Percentiles rank a stretch among this genome's conserved stretches.
Evolutionary conservation across 1,140 invertebrate genomes (phyloP).

Genomic region (Caenorhabditis latens): DNA sequence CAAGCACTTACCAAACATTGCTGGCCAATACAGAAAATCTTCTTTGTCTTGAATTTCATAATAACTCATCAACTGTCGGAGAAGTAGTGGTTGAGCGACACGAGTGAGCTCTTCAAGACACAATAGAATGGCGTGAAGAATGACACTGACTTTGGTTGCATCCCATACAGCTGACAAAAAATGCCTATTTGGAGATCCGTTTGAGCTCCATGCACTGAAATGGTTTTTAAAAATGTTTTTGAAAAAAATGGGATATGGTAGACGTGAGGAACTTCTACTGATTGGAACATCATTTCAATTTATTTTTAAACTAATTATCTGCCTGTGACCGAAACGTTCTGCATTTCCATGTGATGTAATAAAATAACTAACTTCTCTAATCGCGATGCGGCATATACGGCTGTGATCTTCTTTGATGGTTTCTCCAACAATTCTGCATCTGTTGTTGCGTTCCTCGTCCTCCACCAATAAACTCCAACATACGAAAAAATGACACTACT

Average conservation of each 20-base stretch:
- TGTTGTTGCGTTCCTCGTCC: background rate
- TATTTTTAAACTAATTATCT: too few relatives aligned
- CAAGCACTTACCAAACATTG: background rate
- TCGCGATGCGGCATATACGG: background rate
- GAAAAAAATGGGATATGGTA: too few relatives aligned
- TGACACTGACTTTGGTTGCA: background rate
- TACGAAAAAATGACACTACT: background rate
- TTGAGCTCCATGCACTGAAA: too few relatives aligned
- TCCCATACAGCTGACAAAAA: background rate
- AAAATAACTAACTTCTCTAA: background rate
- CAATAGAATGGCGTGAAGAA: background rate
- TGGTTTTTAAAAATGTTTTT: too few relatives aligned
- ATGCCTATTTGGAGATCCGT: background rate
- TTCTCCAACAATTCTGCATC: constrained; percentile 19
- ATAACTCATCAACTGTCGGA: constrained; percentile 29
- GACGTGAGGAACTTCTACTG: too few relatives aligned
- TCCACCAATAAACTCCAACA: constrained; percentile 29
- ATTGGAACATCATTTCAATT: too few relatives aligned
- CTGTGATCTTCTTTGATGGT: background rate
- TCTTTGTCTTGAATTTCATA: background rate
- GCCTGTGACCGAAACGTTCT: too few relatives aligned
- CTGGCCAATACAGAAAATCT: background rate
- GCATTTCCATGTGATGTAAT: too few relatives aligned
- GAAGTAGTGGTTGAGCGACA: constrained; percentile 15
- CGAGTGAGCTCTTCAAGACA: constrained; percentile 4